These are phyloP conservation scores for Pachyramphus minor DNA, from an alignment of 2,113 vertebrate species.

Conservation along the genomic window DNA sequence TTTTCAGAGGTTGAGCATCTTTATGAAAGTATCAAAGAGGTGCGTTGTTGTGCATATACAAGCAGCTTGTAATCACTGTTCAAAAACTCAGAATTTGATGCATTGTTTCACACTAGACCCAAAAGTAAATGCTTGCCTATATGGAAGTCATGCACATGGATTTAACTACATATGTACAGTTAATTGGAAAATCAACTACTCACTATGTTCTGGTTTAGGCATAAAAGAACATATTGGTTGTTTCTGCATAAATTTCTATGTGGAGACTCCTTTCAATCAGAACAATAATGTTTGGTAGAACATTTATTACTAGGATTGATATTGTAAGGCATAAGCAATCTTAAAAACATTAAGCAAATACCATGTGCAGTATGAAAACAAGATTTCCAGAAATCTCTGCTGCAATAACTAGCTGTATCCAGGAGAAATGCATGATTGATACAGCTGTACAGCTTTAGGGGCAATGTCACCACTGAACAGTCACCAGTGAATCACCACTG, in stretches of 20 bases:
- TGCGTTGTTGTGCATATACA: neutral
- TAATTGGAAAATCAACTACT: neutral
- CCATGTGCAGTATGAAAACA: neutral
- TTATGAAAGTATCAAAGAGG: neutral
- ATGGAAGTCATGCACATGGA: neutral
- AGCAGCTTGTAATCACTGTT: neutral
- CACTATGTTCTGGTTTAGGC: neutral
- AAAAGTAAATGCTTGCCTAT: neutral
- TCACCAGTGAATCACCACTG: neutral
- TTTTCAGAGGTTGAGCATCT: neutral
- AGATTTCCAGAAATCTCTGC: neutral
- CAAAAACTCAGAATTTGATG: neutral
- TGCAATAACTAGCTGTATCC: neutral
- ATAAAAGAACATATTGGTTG: neutral
- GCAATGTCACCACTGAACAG: neutral
- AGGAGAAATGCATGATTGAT: neutral
- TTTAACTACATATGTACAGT: neutral
- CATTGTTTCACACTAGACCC: neutral
- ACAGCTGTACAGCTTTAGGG: neutral
- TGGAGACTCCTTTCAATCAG: neutral
- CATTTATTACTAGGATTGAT: neutral
- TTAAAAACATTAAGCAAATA: neutral
- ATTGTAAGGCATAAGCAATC: neutral
- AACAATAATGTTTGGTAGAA: neutral
- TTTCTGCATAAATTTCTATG: neutral